These are phyloP conservation scores for Falcaria lacertinaria DNA, from an alignment of 2,888 invertebrate genomes.

Conservation along the genomic window DNA sequence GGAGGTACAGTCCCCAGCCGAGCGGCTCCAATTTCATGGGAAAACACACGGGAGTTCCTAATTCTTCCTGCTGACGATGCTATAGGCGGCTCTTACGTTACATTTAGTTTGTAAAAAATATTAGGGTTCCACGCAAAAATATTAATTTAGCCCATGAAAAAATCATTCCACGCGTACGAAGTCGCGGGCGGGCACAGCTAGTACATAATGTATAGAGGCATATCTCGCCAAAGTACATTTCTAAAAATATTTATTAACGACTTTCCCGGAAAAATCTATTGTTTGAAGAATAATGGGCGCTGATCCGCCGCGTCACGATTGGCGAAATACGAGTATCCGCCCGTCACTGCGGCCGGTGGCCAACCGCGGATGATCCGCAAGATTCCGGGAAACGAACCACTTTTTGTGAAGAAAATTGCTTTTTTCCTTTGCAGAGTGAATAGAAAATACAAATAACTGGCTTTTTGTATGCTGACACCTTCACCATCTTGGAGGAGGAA, in stretches of 20 bases:
- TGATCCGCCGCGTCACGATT: slow-evolving; percentile 29
- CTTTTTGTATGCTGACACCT: slow-evolving; percentile 24
- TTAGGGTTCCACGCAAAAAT: too few relatives aligned
- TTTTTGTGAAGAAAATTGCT: slow-evolving; percentile 27
- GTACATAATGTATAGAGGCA: too few relatives aligned
- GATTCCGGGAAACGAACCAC: slow-evolving; percentile 17
- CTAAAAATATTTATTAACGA: slow-evolving; percentile 20
- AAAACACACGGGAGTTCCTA: too few relatives aligned
- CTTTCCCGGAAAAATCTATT: slow-evolving; percentile 15
- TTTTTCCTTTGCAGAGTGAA: slow-evolving; percentile 25
- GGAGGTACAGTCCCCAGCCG: too few relatives aligned
- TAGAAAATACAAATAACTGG: slow-evolving; percentile 29
- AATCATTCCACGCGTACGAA: too few relatives aligned
- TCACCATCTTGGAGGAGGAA: slow-evolving; percentile 5
- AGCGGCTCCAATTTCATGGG: too few relatives aligned
- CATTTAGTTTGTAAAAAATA: too few relatives aligned
- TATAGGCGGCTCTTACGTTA: too few relatives aligned
- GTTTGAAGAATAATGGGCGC: slow-evolving; percentile 26
- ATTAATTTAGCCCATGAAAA: too few relatives aligned
- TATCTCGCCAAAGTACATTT: too few relatives aligned
- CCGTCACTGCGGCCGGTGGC: slow-evolving; percentile 16
- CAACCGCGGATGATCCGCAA: slow-evolving; percentile 29
- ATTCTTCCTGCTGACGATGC: too few relatives aligned
- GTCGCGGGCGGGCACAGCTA: too few relatives aligned
- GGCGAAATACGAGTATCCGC: slow-evolving; percentile 26